Evolutionary conservation across 2,888 invertebrate species (phyloP), one percentile per base, ranked within the genome.

Genomic region (Caenorhabditis sp.): DNA sequence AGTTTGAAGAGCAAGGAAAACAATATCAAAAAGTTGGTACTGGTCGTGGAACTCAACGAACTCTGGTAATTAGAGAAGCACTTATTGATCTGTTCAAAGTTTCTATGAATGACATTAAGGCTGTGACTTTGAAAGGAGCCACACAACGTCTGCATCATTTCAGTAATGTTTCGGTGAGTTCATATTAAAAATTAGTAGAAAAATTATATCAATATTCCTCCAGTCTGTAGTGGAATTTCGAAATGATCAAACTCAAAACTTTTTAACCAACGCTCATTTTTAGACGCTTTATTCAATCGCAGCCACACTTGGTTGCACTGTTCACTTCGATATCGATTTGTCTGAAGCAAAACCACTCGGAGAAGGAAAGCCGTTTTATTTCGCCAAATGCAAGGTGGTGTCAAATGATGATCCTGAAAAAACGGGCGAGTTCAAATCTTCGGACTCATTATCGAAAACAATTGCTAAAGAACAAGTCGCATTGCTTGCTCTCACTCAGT

Each of bases 11-110:
- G 5, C 62, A 69, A 21, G 58, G 54, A 1, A 73, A 69, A 36
- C 50, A 49, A 49, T 68, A 59, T 27, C 27, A 43, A 0, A 65
- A 63, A 25, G 25, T 26, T 1, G 73, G 69, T n/a, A 12, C 23
- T 10, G 65, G 62, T 43, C 62, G 65, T 20, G 57, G 57, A 57
- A 49, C 23, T 21, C n/a, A 59, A 7, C 63, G 69, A 26, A 65
- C 66, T 52, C 26, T 63, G 60, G 56, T 63, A 4, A 49, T 71
- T 21, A 61, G 72, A 5, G 66, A 78, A 52, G 78, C 78, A n/a
- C 68, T 78, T n/a, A 70, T 54, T 10, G 76, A 76, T 12, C 10
- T 73, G 3, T 78, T 78, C 71, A 27, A 62, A 5, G 65, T 78
- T 8, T 60, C 76, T 0, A 54, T 67, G 3, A 59, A 53, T 23